Base-by-base conservation (phyloP, 2,797 vertebrate genomes). In the Odontamblyopus rebecca region DNA sequence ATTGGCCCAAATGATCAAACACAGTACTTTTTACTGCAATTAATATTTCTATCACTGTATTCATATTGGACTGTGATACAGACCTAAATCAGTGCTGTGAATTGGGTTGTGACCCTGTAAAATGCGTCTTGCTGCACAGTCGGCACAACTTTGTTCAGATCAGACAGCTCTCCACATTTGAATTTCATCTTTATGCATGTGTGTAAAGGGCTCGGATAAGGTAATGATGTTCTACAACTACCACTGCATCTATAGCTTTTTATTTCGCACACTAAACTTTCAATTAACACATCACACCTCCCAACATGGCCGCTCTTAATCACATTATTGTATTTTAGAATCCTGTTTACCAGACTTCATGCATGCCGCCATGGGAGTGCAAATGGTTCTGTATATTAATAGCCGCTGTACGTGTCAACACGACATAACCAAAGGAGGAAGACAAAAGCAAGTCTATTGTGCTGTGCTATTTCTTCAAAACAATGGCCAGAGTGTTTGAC, bases 401-500 rank as follows among this genome's bases (percentile, higher is more conserved):
- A 54, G 35, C 11, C 3, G 30, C 32, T 9, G 53, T 57, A 61
- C 60, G 57, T 54, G 69, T 74, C 63, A 51, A 41, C 61, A 73
- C 41, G 78, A 76, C 50, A 54, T 69, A 67, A 15, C 67, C 63
- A 8, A 30, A 27, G 51, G 35, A 75, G 53, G 19, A 32, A 35
- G 18, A 51, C 56, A 60, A 61, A 41, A 70, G 63, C 57, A 71
- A 67, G 0, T 8, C 75, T 69, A 85, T 80, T 85, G 82, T 88
- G 56, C 61, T 30, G 59, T 64, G 71, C 74, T 72, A 59, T 86
- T 85, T 64, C 13, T 63, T 27, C 0, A 62, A 59, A 71, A 89
- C 78, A 85, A 85, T 81, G 89, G 87, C 79, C 73, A 71, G 62
- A 70, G 79, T 89, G 84, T 88, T 82, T 81, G 76, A 82, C 79